Evolutionary conservation across 2,113 vertebrate genomes (phyloP), one percentile per base, ranked within the genome.

Genomic region (Elephas maximus): DNA sequence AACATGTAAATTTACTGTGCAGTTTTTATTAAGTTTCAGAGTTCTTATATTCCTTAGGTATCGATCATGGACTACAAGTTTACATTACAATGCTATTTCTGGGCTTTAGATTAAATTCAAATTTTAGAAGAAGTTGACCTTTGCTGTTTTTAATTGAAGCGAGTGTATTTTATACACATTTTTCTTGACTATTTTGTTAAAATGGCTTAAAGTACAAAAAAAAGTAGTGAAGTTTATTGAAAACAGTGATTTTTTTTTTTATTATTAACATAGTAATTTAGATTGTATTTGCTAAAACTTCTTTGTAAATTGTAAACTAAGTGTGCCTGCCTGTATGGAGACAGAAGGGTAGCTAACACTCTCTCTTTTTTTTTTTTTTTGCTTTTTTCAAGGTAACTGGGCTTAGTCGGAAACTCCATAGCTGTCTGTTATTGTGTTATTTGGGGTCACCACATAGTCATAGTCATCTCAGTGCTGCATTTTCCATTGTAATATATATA

Each of bases 91-190:
- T 84, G 0, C 24, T 28, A 10, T 94, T 95, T 94, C 92, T 89
- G 60, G 20, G 37, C 2, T 84, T 91, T 87, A 80, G 26, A 91
- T 94, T 80, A 88, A 94, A 82, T 90, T 94, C 84, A 96, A 84
- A 20, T 1, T 30, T 10, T 9, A 62, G 48, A 93, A 96, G 14
- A 91, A 96, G 44, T 26, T 20, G 14, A 2, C 44, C 79, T 20
- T 48, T 79, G 37, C 0, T 84, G 1, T 28, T 96, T 92, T 62
- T 41, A 71, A 81, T 78, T 86, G 37, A 28, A 88, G 37, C 62
- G 45, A 96, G 0, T 1, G 0, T 88, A 76, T 20, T 92, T 94
- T 73, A 67, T 37, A 33, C 82, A 57, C 2, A 69, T 24, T 44
- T 80, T 87, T 92, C 20, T 51, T 89, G 48, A 78, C 18, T 18